These are phyloP conservation scores for Acanthosoma haemorrhoidale DNA, from an alignment of 2,888 invertebrate genomes.

Conservation along the genomic window DNA sequence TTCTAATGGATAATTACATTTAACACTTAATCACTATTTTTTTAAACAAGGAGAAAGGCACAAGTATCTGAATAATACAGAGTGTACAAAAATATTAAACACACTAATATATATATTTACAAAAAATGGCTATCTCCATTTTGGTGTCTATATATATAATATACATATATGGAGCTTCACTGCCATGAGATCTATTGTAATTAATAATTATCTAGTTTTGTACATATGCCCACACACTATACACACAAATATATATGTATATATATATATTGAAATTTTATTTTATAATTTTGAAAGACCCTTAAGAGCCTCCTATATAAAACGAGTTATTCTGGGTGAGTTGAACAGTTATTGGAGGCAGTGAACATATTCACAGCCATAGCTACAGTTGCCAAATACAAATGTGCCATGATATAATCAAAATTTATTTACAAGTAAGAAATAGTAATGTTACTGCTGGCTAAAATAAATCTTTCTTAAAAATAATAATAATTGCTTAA, in stretches of 20 bases:
- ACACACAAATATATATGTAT: no score
- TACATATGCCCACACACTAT: slow-evolving; percentile 3
- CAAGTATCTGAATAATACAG: slow-evolving; percentile 2
- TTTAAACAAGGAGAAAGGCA: slow-evolving; percentile 6
- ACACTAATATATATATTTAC: background rate
- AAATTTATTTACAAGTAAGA: background rate
- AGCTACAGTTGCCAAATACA: slow-evolving; percentile 3
- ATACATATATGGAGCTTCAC: background rate
- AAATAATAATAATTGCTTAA: background rate
- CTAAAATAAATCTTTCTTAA: background rate
- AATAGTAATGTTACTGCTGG: background rate
- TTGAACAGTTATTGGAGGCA: background rate
- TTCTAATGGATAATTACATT: background rate
- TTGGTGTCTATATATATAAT: background rate
- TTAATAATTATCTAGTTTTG: background rate
- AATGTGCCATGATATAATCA: background rate
- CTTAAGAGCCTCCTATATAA: background rate
- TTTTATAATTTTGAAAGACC: background rate
- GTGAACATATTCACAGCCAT: slow-evolving; percentile 20
- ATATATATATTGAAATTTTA: background rate
- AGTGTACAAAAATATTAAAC: background rate
- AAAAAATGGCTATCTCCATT: slow-evolving; percentile 4
- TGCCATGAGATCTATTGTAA: slow-evolving; percentile 5
- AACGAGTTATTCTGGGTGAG: background rate
- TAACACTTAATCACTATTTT: background rate